Evolutionary conservation across 2,888 invertebrate genomes (phyloP), one percentile per base, ranked within the genome.

Genomic region (Drosophila peninsularis): DNA sequence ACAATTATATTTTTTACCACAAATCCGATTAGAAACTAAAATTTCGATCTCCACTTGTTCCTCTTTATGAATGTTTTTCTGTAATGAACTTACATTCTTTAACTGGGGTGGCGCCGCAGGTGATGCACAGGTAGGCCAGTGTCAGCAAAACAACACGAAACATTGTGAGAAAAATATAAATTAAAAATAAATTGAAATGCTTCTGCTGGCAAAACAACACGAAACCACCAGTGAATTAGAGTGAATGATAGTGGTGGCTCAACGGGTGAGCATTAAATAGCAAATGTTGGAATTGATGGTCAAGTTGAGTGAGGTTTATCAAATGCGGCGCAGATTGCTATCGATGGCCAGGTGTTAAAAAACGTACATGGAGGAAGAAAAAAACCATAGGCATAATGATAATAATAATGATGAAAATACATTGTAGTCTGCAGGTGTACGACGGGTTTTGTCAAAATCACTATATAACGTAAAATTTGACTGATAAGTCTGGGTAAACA

Each of bases 401-500:
- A 62, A 44, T 54, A 32, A 63, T 67, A 71, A 60, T 62, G 50
- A 53, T 42, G 47, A 54, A 30, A 17, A 45, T 49, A 78, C 64
- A 62, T 27, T 56, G 61, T 56, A 37, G 68, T 50, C 68, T 64
- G 74, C 75, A 78, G 75, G 75, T 75, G 78, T 78, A 52, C 78
- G 41, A 14, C n/a, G 10, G 19, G 45, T 36, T 36, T 56, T 53
- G 50, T 47, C 36, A 61, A 61, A 76, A 71, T 69, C 61, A 69
- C 75, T 82, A 82, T 56, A 82, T 77, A 85, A 82, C 68, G 64
- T 85, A 69, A 71, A 69, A 68, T 68, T 63, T 36, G 62, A 55
- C 61, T 71, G 83, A 83, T 83, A 88, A 80, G 65, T 49, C 11
- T 44, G 49, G 50, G 69, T 34, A 21, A 53, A 58, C 52, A 63